Conservation (phyloP, 2,888 invertebrate genomes). For the Ganaspis brasiliensis region DNA sequence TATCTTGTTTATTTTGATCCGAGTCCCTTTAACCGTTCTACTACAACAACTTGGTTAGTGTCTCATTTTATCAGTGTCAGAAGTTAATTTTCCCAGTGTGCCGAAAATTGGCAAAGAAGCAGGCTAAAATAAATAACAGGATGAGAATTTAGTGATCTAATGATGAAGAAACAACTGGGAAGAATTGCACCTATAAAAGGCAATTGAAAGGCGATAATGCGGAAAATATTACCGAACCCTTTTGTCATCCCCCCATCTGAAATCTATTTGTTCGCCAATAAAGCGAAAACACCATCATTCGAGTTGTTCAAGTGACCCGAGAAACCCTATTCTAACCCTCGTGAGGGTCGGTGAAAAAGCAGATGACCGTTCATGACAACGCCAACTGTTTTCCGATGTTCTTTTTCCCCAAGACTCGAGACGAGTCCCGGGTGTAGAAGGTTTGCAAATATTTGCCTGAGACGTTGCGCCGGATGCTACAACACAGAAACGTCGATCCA, state of each 20-base stretch:
- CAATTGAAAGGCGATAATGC: not conserved
- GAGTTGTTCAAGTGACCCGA: conserved; percentile 34
- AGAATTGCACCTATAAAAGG: not conserved
- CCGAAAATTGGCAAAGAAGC: not conserved
- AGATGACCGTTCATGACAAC: conserved; percentile 13
- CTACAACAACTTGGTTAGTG: too few species aligned
- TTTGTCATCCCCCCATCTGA: not conserved
- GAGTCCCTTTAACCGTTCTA: too few species aligned
- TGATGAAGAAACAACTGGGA: too few species aligned
- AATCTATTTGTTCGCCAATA: conserved; percentile 31
- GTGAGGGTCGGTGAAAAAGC: conserved; percentile 32
- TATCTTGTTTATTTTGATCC: too few species aligned
- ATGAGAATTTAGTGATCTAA: too few species aligned
- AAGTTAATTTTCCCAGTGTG: too few species aligned
- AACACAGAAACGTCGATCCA: conserved; percentile 27
- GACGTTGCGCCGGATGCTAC: conserved; percentile 5
- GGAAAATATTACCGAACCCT: not conserved
- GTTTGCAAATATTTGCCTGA: conserved; percentile 26
- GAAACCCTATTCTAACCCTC: conserved; percentile 29
- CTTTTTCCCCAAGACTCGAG: conserved; percentile 23
- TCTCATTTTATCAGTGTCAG: too few species aligned
- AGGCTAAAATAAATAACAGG: not conserved
- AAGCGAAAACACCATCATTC: conserved; percentile 20
- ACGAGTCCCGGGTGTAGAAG: not conserved
- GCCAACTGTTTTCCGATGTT: conserved; percentile 35